Evolutionary conservation across 2,797 vertebrate species (phyloP), one percentile per base, ranked within the genome.

Genomic region (Botia almorhae): DNA sequence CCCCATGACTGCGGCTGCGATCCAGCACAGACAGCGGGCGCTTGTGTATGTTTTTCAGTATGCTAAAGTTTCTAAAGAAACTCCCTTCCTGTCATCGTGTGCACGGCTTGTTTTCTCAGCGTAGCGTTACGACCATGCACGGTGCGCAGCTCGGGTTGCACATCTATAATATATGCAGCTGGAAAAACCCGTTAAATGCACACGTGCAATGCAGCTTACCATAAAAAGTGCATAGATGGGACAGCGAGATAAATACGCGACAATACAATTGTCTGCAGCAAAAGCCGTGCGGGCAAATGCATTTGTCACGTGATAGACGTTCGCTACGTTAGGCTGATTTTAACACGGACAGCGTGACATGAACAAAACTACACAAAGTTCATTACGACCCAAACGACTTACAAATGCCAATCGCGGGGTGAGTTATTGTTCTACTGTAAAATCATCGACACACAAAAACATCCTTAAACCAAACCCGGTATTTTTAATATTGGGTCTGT

Each of bases 1-100:
- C 26, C 76, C 74, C 80, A 79, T 58, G 50, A 76, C 8, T 50
- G 14, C 23, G 50, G 10, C 63, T 71, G n/a, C 1, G 3, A 33
- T 50, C 58, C 43, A 82, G 82, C 69, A 69, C 50, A 82, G 63
- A 76, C 23, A 10, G 2, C 3, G 13, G 64, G 21, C 26, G 21
- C 36, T 21, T 63, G 68, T 82, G 72, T 43, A 65, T 78, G 74
- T 74, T 84, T 76, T 80, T 63, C 80, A 76, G 58, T 0, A 46
- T 11, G 10, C 33, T 33, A 3, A 3, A 33, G 33, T 33, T 3
- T 33, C 33, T 33, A 33, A 73, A 71, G n/a, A 80, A 68, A 3
- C 63, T 64, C 76, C 43, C 43, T 86, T 86, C 85, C 85, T 86
- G 82, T 78, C 33, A 19, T 21, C 74, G 46, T 43, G 64, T 50